These are phyloP conservation scores for Premnoplex brunnescens DNA, from an alignment of 2,797 vertebrate species.

Conservation along the genomic window DNA sequence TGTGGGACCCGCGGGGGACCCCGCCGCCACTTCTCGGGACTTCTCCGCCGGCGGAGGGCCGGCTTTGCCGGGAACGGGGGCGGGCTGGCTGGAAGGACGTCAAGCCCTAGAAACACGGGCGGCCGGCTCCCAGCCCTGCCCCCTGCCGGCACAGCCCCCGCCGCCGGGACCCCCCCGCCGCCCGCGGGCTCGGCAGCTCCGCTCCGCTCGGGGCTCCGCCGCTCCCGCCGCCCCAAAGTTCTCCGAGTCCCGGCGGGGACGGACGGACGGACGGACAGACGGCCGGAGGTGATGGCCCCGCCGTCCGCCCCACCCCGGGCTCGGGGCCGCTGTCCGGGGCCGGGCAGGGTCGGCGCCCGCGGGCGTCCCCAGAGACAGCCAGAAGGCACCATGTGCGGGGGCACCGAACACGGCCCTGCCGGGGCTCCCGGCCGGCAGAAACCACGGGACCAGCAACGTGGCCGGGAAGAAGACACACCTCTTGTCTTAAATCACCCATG, in stretches of 20 bases:
- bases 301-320: no score
- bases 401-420: background rate
- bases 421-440: background rate
- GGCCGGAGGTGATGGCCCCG: background rate
- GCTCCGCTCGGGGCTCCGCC: background rate
- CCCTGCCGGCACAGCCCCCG: constrained; percentile 48
- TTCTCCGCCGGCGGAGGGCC: background rate
- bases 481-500: background rate
- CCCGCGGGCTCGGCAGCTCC: background rate
- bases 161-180: background rate
- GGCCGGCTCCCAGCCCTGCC: constrained; percentile 30
- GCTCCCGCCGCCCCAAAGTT: background rate
- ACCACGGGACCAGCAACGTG: background rate
- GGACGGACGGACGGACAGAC: background rate
- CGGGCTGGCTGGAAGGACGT: constrained; percentile 27
- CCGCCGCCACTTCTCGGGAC: constrained; percentile 34
- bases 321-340: background rate
- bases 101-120: constrained; percentile 31
- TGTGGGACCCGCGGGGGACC: background rate
- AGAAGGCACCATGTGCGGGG: background rate
- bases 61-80: background rate
- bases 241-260: background rate
- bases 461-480: background rate
- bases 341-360: background rate
- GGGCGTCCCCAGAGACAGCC: rapidly evolving